Conservation (phyloP, 2,113 vertebrate species). For the chimpanzee (Pan troglodytes) region DNA sequence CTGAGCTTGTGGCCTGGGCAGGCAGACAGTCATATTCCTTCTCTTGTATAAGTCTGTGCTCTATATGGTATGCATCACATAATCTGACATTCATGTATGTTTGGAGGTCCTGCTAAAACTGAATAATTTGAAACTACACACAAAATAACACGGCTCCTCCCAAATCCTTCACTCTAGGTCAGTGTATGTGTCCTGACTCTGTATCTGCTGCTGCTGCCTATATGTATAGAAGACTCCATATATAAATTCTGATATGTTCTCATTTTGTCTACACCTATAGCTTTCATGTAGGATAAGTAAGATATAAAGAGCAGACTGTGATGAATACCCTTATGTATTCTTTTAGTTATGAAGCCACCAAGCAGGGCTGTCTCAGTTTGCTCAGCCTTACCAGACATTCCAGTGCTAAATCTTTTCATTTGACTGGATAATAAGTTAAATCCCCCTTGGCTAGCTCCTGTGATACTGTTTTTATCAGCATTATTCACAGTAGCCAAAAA, state of each 20-base stretch:
- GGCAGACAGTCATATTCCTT: neutral
- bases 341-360: neutral
- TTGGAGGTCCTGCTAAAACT: neutral
- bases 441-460: neutral
- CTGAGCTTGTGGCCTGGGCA: neutral
- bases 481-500: neutral
- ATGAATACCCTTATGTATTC: neutral
- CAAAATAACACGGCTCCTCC: neutral
- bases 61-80: neutral
- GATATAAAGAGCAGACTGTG: neutral
- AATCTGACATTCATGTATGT: neutral
- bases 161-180: neutral
- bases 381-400: neutral
- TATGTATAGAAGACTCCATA: neutral
- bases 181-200: neutral
- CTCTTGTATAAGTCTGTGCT: neutral
- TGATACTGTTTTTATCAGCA: neutral
- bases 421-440: conserved; percentile 13
- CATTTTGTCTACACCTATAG: neutral
- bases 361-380: neutral
- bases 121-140: neutral
- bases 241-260: neutral
- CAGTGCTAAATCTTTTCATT: neutral
- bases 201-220: neutral
- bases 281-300: neutral